These are phyloP conservation scores for Spinibarbus caldwelli DNA, from an alignment of 2,797 vertebrate genomes.

Conservation along the genomic window DNA sequence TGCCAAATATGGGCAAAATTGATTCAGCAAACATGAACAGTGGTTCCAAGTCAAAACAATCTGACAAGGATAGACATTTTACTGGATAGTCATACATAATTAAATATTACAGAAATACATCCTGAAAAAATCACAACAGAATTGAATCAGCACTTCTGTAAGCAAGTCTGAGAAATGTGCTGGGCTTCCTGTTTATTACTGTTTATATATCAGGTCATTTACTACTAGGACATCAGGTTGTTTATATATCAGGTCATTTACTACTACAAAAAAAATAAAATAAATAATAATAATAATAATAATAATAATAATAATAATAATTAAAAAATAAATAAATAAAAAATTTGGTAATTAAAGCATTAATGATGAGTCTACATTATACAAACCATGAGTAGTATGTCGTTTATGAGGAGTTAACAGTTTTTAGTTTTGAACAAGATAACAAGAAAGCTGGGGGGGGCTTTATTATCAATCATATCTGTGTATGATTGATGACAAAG, in stretches of 20 bases:
- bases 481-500: conserved; percentile 57
- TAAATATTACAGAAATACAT: conserved; percentile 23
- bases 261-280: too few relatives aligned
- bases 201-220: conserved; percentile 4
- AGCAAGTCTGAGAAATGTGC: background rate
- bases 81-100: conserved; percentile 28
- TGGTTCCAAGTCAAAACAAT: conserved; percentile 1
- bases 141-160: conserved; percentile 15
- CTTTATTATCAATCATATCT: conserved; percentile 63
- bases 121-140: background rate
- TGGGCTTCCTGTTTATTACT: background rate
- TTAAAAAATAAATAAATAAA: too few relatives aligned
- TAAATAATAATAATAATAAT: too few relatives aligned
- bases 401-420: background rate
- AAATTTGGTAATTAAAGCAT: background rate
- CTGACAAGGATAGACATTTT: conserved; percentile 22
- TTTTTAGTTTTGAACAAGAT: background rate
- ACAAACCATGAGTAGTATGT: background rate
- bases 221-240: too few relatives aligned
- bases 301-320: too few relatives aligned
- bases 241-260: too few relatives aligned
- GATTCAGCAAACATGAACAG: background rate
- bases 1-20: background rate
- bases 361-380: background rate
- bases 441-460: background rate